These are phyloP conservation scores for Anguilla megastoma DNA, from an alignment of 2,797 vertebrate genomes.

Conservation along the genomic window DNA sequence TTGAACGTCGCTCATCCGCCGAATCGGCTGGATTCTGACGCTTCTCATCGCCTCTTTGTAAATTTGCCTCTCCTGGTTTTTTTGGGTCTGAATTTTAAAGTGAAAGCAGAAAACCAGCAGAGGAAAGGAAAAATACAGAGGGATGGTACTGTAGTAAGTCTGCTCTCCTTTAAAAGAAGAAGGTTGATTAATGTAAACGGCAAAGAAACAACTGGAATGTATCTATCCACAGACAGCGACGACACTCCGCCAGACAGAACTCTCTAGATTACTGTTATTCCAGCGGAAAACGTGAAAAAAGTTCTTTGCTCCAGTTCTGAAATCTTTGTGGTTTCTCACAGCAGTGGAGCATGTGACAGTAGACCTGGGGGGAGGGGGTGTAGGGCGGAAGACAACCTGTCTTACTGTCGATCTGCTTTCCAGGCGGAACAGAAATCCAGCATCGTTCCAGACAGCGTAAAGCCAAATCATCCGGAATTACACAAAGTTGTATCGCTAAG, in stretches of 20 bases:
- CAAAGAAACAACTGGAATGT: not conserved
- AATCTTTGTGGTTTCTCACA: not conserved
- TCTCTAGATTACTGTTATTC: not conserved
- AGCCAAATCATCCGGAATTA: not conserved
- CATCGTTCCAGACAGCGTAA: not conserved
- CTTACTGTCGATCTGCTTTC: not conserved
- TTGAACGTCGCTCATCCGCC: not conserved
- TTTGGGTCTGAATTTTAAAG: not conserved
- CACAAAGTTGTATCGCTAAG: not conserved
- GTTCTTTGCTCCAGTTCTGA: not conserved
- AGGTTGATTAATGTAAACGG: not conserved
- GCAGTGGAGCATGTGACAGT: not conserved
- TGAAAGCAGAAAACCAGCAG: not conserved
- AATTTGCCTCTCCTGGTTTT: not conserved
- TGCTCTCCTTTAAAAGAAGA: not conserved
- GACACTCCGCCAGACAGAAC: not conserved
- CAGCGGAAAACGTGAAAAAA: not conserved
- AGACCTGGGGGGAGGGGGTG: not conserved
- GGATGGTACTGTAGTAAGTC: not conserved
- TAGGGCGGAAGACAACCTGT: not conserved
- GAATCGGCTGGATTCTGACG: not conserved
- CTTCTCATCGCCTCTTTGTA: not conserved
- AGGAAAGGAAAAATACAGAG: not conserved
- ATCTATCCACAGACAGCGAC: not conserved
- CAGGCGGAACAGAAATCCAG: not conserved